Evolutionary conservation across 2,888 invertebrate species (phyloP), one percentile per base, ranked within the genome.

Genomic region (Lycophotia porphyrea): DNA sequence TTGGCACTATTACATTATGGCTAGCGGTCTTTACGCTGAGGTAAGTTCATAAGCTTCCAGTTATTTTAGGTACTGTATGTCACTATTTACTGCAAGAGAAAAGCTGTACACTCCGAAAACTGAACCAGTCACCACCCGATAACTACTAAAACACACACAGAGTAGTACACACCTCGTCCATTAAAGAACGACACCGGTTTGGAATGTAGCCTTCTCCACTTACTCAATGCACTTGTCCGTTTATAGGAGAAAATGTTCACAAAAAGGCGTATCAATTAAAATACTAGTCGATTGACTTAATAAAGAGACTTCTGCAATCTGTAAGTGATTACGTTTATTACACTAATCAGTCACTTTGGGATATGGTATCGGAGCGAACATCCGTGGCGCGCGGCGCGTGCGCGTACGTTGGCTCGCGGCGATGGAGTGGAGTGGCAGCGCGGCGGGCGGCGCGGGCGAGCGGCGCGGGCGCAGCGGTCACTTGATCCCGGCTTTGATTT

Each of bases 161-260:
- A 93, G 92, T 92, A 93, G 94, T 94, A 94, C 93, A 94, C 95
- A 95, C 94, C 93, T 92, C 93, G 95, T 94, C 94, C 95, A 94
- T 94, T 95, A 94, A 94, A 93, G 94, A 95, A 94, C 95, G 94
- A 94, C 96, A 96, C 95, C 94, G 95, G 95, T 94, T 95, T 92
- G 96, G 96, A 96, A 96, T 96, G 96, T 93, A 93, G 95, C 95
- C 94, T 94, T 94, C 93, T 93, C 94, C 88, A 93, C 92, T 93
- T 91, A 94, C 94, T 93, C 88, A 91, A 93, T 93, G 93, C 95
- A 95, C 94, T 94, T 93, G 94, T 93, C 90, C 90, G 90, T 88
- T 90, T 87, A 88, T 82, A 87, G 81, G 83, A 90, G 91, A 91
- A 91, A 94, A 90, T 89, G 89, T 91, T 90, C 83, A 91, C 89